These are phyloP conservation scores for Aleadryas rufinucha DNA, from an alignment of 2,113 vertebrate genomes.

Conservation along the genomic window DNA sequence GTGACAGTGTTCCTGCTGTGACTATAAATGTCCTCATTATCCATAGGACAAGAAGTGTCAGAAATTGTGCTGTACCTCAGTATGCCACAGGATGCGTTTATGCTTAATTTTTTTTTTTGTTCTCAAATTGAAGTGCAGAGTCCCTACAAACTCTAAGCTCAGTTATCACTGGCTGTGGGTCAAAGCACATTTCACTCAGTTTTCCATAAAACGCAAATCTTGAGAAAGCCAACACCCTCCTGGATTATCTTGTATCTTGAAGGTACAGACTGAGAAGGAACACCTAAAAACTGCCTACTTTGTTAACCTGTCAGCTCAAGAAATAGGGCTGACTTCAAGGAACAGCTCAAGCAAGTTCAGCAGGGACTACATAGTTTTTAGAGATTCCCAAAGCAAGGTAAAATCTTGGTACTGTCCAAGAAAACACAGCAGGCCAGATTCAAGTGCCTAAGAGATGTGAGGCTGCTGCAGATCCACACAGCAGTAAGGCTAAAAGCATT, in stretches of 20 bases:
- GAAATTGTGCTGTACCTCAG: not conserved
- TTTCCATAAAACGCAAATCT: not conserved
- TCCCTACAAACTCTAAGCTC: not conserved
- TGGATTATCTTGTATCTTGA: not conserved
- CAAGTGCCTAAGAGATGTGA: not conserved
- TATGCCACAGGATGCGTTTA: not conserved
- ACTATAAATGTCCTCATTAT: not conserved
- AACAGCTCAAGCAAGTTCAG: not conserved
- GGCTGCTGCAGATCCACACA: not conserved
- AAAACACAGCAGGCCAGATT: not conserved
- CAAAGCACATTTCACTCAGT: not conserved
- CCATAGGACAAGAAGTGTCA: not conserved
- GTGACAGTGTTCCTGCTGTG: not conserved
- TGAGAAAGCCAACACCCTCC: not conserved
- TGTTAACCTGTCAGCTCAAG: not conserved
- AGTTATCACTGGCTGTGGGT: not conserved
- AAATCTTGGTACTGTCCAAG: not conserved
- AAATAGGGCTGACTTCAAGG: not conserved
- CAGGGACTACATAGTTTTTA: not conserved
- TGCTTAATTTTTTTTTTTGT: not conserved
- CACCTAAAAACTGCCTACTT: not conserved
- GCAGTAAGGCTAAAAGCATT: not conserved
- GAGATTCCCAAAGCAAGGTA: not conserved
- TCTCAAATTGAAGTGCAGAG: not conserved
- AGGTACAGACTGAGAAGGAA: not conserved